Percentiles rank a stretch among this genome's conserved stretches.
These are phyloP conservation scores for Lysiphlebus fabarum DNA, from an alignment of 1,140 invertebrate genomes.

Conservation along the genomic window DNA sequence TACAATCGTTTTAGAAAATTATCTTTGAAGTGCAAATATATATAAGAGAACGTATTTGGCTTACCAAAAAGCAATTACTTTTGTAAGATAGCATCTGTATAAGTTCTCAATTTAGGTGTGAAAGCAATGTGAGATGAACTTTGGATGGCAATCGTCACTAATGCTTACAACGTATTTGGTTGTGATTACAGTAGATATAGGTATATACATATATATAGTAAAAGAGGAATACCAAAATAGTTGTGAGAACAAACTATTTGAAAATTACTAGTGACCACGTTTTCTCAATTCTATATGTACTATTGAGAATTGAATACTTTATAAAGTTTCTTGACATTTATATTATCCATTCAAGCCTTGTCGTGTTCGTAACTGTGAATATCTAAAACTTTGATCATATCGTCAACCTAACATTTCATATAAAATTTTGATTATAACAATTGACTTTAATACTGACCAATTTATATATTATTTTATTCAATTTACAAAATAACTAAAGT, in stretches of 20 bases:
- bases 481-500: too few species aligned
- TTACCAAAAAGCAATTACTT: too few species aligned
- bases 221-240: constrained; percentile 2
- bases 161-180: neutral
- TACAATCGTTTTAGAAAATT: too few species aligned
- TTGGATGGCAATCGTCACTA: neutral
- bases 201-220: too few species aligned
- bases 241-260: constrained; percentile 15
- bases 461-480: too few species aligned
- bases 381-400: constrained; percentile 19
- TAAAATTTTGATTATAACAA: neutral
- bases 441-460: neutral
- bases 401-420: neutral
- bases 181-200: too few species aligned
- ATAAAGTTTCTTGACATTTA: constrained; percentile 23
- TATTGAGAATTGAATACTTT: constrained; percentile 10
- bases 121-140: constrained; percentile 1
- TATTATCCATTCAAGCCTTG: constrained; percentile 23
- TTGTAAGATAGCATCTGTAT: too few species aligned
- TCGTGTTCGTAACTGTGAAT: constrained; percentile 12
- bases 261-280: constrained; percentile 12
- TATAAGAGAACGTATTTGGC: too few species aligned
- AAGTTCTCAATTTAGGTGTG: neutral
- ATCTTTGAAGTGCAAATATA: too few species aligned
- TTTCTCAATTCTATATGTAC: neutral